phyloP scores from a whole-genome alignment of 2,113 vertebrate genomes.

The Xenopus tropicalis region UCB_Xtro_10.0 CM004450.2:12706001-12706500 shows the following conservation, averaged over 20 bases:
- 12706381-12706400: constrained; percentile 82
- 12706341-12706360: constrained; percentile 94
- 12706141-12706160: constrained; percentile 63
- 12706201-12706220: constrained; percentile 84
- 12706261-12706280: constrained; percentile 70
- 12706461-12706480: constrained; percentile 81
- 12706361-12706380: constrained; percentile 96
- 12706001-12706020: too few relatives aligned
- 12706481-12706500: constrained; percentile 80
- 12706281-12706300: constrained; percentile 89
- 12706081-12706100: too few relatives aligned
- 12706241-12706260: constrained; percentile 90
- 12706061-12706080: too few relatives aligned
- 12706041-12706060: too few relatives aligned
- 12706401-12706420: constrained; percentile 85
- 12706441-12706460: constrained; percentile 71
- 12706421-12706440: constrained; percentile 73
- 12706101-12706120: too few relatives aligned
- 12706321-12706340: constrained; percentile 88
- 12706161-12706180: constrained; percentile 87
- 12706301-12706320: constrained; percentile 83
- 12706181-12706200: constrained; percentile 86
- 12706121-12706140: rapidly evolving
- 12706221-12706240: constrained; percentile 87
- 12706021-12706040: too few relatives aligned